Base-by-base conservation (phyloP, 2,113 vertebrate species). In the Bothrops jararaca region DNA sequence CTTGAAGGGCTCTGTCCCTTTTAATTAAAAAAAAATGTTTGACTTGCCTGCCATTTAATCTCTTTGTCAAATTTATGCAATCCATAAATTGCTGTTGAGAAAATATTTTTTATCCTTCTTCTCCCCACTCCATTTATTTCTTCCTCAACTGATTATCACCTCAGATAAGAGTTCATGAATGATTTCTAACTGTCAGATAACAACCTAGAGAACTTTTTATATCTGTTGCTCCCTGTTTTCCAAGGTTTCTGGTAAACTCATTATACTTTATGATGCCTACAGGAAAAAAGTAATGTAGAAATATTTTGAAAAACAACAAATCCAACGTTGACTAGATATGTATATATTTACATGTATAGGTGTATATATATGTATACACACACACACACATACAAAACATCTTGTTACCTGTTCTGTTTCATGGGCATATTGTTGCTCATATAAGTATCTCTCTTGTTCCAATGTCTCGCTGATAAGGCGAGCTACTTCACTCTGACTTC, bases 401-500 rank as follows among this genome's bases (percentile, higher is more conserved):
- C 45, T 39, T 64, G 92, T 91, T 97, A 97, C 97, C 97, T 97
- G 97, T 86, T 97, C 97, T 92, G 97, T 97, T 53, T 97, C 97
- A 93, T 98, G 98, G 54, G 97, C 97, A 91, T 98, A 98, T 1
- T 97, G 97, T 92, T 99, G 98, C 69, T 99, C 98, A 23, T 98
- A 98, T 29, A 98, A 96, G 90, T 97, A 98, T 93, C 98, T 98
- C 95, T 99, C 99, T 94, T 99, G 98, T 96, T 99, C 99, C 22
- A 99, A 97, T 4, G 99, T 99, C 97, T 99, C 98, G 12, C 98
- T 99, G 93, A 99, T 99, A 91, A 99, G 98, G 23, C 99, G 98
- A 1, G 99, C 98, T 85, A 99, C 98, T 96, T 99, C 98, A 86
- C 99, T 99, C 94, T 98, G 98, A 23, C 98, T 97, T 85, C 99